phyloP scores from a whole-genome alignment of 2,797 vertebrate genomes.

The Crocidura indochinensis region DNA sequence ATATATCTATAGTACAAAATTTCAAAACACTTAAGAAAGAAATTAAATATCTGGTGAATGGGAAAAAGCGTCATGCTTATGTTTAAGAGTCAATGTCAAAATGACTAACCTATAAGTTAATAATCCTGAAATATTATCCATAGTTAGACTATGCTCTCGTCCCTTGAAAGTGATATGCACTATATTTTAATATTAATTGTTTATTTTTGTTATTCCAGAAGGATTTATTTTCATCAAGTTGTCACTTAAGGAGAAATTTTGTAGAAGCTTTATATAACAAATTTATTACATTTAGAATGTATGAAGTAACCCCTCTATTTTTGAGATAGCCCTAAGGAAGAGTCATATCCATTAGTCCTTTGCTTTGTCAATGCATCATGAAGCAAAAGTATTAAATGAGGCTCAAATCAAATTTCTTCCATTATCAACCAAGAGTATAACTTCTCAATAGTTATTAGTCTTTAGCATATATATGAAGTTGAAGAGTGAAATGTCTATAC shows the following conservation, averaged over 20 bases:
- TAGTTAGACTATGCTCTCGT: slow-evolving; percentile 12
- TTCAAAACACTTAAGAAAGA: too few relatives aligned
- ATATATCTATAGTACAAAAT: too few relatives aligned
- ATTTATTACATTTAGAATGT: slow-evolving; percentile 21
- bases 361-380: not conserved
- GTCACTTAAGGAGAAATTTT: not conserved
- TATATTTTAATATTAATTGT: not conserved
- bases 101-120: slow-evolving; percentile 14
- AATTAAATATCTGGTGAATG: too few relatives aligned
- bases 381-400: not conserved
- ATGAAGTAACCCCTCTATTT: not conserved
- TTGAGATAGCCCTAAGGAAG: not conserved
- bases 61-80: too few relatives aligned
- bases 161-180: slow-evolving; percentile 32
- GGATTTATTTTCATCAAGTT: slow-evolving; percentile 17
- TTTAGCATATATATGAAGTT: not conserved
- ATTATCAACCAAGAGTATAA: not conserved
- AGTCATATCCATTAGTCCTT: not conserved
- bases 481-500: not conserved
- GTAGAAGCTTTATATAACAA: slow-evolving; percentile 2
- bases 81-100: not conserved
- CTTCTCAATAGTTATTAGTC: not conserved
- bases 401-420: not conserved
- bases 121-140: slow-evolving; percentile 47
- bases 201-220: slow-evolving; percentile 47